Evolutionary conservation across 2,113 vertebrate species (phyloP).

Genomic region (Eulemur macaco): DNA sequence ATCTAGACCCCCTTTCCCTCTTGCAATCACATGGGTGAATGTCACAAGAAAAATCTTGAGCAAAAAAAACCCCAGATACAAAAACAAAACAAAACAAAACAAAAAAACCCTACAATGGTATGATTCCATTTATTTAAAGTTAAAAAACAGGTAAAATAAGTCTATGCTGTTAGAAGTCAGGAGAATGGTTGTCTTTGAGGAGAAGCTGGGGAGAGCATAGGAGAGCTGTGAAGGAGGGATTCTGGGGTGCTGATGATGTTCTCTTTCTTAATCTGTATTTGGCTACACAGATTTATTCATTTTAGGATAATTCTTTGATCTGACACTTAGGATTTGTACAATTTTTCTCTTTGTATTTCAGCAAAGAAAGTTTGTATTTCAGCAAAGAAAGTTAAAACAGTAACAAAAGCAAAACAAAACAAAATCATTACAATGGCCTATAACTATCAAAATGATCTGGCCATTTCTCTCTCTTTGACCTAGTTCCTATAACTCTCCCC

Average conservation of each 20-base stretch:
- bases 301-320: background rate
- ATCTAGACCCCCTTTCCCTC: background rate
- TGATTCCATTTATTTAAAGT: background rate
- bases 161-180: background rate
- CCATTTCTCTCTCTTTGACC: background rate
- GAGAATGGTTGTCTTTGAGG: background rate
- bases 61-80: background rate
- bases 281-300: background rate
- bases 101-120: background rate
- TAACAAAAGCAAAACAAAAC: background rate
- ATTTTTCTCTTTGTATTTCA: background rate
- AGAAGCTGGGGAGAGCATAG: background rate
- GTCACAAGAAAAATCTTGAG: conserved; percentile 31
- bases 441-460: background rate
- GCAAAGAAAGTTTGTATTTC: background rate
- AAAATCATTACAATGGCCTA: background rate
- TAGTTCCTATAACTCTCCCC: background rate
- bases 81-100: background rate
- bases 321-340: background rate
- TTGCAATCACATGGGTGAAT: background rate
- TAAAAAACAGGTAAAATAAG: conserved; percentile 12
- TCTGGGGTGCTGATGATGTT: background rate
- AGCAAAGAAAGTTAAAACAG: background rate
- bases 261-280: background rate
- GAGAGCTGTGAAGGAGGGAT: background rate